phyloP scores from a whole-genome alignment of 1,140 invertebrate genomes.

The Anoplophora glabripennis region DNA sequence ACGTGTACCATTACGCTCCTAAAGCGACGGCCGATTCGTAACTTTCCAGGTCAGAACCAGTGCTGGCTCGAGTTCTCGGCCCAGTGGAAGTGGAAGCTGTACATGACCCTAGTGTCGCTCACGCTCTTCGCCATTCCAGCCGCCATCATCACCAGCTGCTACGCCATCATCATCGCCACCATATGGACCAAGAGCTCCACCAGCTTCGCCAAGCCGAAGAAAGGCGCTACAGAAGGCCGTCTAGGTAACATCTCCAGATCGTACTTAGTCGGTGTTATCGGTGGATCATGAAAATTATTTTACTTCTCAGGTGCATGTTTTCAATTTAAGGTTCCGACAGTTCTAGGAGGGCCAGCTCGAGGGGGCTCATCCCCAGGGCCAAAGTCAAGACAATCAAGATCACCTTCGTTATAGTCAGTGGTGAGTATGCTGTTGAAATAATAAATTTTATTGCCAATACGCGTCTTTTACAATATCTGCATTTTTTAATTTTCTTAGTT shows the following conservation, averaged over 20 bases:
- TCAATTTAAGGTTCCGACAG: constrained; percentile 47
- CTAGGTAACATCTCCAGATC: constrained; percentile 19
- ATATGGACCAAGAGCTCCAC: constrained; percentile 80
- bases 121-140: constrained; percentile 86
- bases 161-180: constrained; percentile 86
- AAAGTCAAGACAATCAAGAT: constrained; percentile 82
- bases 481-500: not conserved
- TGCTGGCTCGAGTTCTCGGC: constrained; percentile 85
- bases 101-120: constrained; percentile 80
- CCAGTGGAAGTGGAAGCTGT: constrained; percentile 80
- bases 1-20: not conserved
- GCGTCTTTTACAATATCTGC: no score
- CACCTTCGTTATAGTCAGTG: constrained; percentile 90
- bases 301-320: constrained; percentile 12
- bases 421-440: constrained; percentile 59
- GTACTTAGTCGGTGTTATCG: constrained; percentile 8
- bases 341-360: constrained; percentile 67
- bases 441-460: no score
- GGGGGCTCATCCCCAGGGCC: constrained; percentile 87
- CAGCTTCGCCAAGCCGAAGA: constrained; percentile 47
- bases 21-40: not conserved
- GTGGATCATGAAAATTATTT: constrained; percentile 7
- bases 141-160: constrained; percentile 86
- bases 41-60: constrained; percentile 65
- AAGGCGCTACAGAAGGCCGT: constrained; percentile 13